Evolutionary conservation across 2,113 vertebrate genomes (phyloP), one percentile per base, ranked within the genome.

Genomic region (Pomatorhinus ruficollis): DNA sequence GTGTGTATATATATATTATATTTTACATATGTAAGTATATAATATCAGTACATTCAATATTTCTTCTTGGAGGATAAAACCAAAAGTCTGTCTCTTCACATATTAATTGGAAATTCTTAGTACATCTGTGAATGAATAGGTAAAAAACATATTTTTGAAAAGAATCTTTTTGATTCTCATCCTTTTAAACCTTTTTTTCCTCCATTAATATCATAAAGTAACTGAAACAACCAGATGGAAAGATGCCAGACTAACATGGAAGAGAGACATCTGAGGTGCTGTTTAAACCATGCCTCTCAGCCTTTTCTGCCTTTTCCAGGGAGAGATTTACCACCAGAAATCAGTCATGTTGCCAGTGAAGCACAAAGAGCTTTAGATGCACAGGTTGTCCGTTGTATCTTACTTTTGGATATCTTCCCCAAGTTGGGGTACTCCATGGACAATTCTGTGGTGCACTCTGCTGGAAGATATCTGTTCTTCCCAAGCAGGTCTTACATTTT

Each of bases 331-430:
- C 23, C 19, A 40, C 8, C 40, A 77, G 31, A 72, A 69, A 37
- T 31, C n/a, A 20, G 6, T 27, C 22, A 22, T 19, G 12, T 30
- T 39, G 1, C 12, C n/a, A 44, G n/a, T 6, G 44, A 40, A 90
- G 27, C 35, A 39, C 45, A 79, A 52, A 87, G 50, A 31, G 5
- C 5, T 81, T 88, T 35, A 31, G 40, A 47, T n/a, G 28, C 15
- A 37, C 0, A 0, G 6, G 3, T 40, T 75, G 18, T 47, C n/a
- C 45, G 20, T 40, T 13, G 9, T 19, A 4, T 12, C 10, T 5
- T 24, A 17, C 11, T 57, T 72, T 60, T n/a, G 45, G 14, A 14
- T 49, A 15, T n/a, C 31, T 68, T 10, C 30, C 5, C n/a, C 49
- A 40, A 13, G 23, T 1, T 80, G 30, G 37, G 23, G 35, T 20